A percentile compares a stretch with the other conserved stretches of the same genome.
phyloP scores from a whole-genome alignment of 1,140 invertebrate species.

The Hypsibius dujardini region DNA sequence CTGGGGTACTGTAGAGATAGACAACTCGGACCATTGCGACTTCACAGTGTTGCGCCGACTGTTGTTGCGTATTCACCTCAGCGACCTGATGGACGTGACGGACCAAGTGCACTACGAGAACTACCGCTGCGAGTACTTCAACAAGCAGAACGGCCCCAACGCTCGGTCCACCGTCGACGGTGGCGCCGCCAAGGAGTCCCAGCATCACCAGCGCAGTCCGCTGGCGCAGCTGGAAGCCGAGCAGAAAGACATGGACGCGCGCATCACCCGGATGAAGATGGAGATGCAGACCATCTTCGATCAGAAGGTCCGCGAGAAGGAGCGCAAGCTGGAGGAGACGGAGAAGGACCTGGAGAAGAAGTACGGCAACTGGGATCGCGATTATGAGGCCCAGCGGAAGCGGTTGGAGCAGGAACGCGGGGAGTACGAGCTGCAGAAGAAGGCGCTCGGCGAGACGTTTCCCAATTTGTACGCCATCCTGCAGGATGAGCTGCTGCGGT shows the following conservation, averaged over 20 bases:
- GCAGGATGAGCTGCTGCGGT: neutral
- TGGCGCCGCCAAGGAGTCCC: neutral
- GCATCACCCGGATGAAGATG: conserved; percentile 87
- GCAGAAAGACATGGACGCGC: conserved; percentile 77
- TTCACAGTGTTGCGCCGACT: no score
- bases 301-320: conserved; percentile 75
- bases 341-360: conserved; percentile 34
- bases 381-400: conserved; percentile 1
- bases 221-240: conserved; percentile 94
- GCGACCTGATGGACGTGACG: no score
- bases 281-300: conserved; percentile 89
- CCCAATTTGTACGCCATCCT: conserved; percentile 12
- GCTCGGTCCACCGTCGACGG: neutral
- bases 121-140: conserved; percentile 55
- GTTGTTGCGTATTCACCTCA: no score
- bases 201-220: conserved; percentile 52
- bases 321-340: conserved; percentile 75
- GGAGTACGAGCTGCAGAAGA: conserved; percentile 18
- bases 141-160: conserved; percentile 22
- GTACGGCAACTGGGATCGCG: neutral
- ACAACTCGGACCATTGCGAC: no score
- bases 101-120: conserved; percentile 94
- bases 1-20: no score
- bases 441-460: conserved; percentile 15
- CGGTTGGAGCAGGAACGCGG: neutral